These are phyloP conservation scores for Adoxophyes honmai DNA, from an alignment of 1,140 invertebrate species.

Conservation along the genomic window DNA sequence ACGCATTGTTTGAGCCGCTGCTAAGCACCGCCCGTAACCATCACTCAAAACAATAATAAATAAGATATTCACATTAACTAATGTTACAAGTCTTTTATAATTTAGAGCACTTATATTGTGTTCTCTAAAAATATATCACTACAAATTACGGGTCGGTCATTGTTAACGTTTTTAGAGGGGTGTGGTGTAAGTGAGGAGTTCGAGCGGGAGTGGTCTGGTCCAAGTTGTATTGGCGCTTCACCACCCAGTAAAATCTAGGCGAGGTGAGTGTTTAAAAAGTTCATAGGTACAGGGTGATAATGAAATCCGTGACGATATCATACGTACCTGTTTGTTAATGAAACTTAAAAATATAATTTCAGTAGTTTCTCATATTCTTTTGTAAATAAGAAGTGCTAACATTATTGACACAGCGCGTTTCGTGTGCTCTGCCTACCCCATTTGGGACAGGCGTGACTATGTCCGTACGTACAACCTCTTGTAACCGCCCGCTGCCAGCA, in stretches of 20 bases:
- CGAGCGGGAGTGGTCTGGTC: conserved; percentile 13
- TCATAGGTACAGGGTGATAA: no score
- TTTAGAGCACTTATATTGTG: conserved; percentile 57
- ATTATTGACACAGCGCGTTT: no score
- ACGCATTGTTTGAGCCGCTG: not conserved
- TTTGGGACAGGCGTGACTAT: no score
- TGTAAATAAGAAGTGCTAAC: no score
- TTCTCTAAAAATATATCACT: conserved; percentile 65
- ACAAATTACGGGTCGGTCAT: conserved; percentile 62
- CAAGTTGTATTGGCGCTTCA: conserved; percentile 12
- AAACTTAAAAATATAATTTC: no score
- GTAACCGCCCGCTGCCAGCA: conserved; percentile 23
- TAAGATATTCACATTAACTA: conserved; percentile 65
- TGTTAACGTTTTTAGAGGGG: conserved; percentile 48
- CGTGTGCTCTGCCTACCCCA: no score
- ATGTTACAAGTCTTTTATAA: conserved; percentile 60
- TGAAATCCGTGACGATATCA: no score
- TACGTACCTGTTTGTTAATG: no score
- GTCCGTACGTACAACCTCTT: conserved; percentile 15
- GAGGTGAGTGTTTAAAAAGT: no score
- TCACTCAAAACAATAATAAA: conserved; percentile 57
- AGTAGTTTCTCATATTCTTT: no score
- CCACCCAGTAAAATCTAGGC: no score
- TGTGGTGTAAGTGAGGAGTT: conserved; percentile 31
- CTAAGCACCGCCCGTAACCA: conserved; percentile 18